These are phyloP conservation scores for Sinocyclocheilus anshuiensis DNA, from an alignment of 2,113 vertebrate species.

Conservation along the genomic window DNA sequence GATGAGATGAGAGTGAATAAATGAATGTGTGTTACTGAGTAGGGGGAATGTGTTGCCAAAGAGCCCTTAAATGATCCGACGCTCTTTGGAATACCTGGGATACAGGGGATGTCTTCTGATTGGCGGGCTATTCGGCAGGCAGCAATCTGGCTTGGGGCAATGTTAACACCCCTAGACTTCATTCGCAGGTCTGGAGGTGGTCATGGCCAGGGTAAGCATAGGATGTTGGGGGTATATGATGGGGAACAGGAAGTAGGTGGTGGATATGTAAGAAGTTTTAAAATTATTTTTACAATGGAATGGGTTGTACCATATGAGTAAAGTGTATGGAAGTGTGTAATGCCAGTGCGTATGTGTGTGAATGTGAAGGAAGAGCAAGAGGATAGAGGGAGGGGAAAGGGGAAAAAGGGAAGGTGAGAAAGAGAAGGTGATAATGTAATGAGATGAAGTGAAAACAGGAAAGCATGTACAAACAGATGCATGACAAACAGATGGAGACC, in stretches of 20 bases:
- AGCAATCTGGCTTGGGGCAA: conserved; percentile 73
- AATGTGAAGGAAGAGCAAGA: conserved; percentile 20
- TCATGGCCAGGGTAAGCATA: neutral
- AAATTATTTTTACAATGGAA: conserved; percentile 29
- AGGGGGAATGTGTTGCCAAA: conserved; percentile 26
- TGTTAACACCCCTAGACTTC: conserved; percentile 71
- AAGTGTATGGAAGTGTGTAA: neutral
- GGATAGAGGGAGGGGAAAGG: conserved; percentile 38
- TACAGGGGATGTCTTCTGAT: conserved; percentile 70
- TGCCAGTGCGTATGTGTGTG: neutral
- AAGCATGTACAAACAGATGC: conserved; percentile 36
- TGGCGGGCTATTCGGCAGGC: conserved; percentile 76
- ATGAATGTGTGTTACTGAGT: neutral
- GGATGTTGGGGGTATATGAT: neutral
- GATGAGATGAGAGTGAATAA: conserved; percentile 19
- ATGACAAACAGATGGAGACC: conserved; percentile 34
- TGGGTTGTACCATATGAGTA: conserved; percentile 4
- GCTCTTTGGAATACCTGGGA: conserved; percentile 35
- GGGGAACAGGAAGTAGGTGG: neutral
- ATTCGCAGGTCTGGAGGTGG: conserved; percentile 78
- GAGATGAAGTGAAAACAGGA: conserved; percentile 56
- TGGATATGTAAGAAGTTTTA: neutral
- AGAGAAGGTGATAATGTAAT: conserved; percentile 52
- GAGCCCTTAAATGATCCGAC: conserved; percentile 12
- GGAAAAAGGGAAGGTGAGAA: conserved; percentile 30